phyloP scores from a whole-genome alignment of 2,797 vertebrate species.

The Oreochromis grahami region DNA sequence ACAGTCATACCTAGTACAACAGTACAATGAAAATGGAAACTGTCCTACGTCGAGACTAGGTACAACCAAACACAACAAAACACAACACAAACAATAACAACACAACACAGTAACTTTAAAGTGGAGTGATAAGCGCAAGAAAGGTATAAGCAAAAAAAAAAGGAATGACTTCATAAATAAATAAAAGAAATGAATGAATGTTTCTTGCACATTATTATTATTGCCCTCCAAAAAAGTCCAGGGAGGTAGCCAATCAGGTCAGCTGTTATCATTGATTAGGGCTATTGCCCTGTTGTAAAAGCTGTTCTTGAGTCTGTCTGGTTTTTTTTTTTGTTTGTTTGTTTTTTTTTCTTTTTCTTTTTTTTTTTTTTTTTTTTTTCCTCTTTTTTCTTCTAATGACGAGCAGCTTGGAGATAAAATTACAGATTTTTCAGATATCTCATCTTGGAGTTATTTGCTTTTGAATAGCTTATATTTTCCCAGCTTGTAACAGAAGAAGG shows the following conservation, averaged over 20 bases:
- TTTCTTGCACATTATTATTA: neutral
- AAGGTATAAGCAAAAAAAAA: neutral
- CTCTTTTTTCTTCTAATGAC: no score
- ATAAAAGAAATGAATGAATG: neutral
- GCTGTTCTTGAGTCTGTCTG: neutral
- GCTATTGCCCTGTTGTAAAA: neutral
- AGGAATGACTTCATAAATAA: neutral
- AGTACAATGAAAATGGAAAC: neutral
- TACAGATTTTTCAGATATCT: no score
- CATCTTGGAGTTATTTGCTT: no score
- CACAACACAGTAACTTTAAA: neutral
- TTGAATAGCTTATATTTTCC: no score
- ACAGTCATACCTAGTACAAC: neutral
- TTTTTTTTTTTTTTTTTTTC: no score
- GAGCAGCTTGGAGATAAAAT: no score
- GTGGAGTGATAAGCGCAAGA: neutral
- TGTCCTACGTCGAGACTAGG: accelerated
- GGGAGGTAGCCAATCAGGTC: neutral
- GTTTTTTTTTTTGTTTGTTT: no score
- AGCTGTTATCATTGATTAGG: neutral
- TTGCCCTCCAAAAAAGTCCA: neutral
- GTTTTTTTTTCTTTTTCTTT: no score
- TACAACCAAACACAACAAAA: neutral
- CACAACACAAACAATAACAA: neutral
- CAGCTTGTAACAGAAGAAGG: no score